Base-by-base conservation (phyloP, 2,797 vertebrate genomes). In the Coendou prehensilis region DNA sequence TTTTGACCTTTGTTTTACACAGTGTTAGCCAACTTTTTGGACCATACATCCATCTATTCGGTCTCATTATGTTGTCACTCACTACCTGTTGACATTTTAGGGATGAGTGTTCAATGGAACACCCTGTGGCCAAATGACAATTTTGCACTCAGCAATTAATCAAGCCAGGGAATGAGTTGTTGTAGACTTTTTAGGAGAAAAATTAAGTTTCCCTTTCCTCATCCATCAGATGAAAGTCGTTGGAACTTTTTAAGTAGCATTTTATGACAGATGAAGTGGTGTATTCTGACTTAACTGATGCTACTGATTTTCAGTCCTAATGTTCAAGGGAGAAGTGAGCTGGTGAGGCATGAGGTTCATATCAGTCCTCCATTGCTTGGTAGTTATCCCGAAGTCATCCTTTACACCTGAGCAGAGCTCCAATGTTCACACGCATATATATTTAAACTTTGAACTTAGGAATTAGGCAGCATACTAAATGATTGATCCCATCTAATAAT, bases 211-310 rank as follows among this genome's bases (percentile, higher is more conserved):
- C 80, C 45, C 41, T 96, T 89, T 87, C 52, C 64, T 91, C 92
- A 97, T 89, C 69, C 54, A 78, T 93, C 87, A 95, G 81, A 75
- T 20, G 75, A 83, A 95, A 85, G 33, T 93, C 11, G 13, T 30
- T 64, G 75, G 75, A 89, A 95, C 75, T 91, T 67, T 89, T 76
- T 14, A 47, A 93, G 73, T 33, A 92, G 81, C 20, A 57, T 79
- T 87, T 94, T 81, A 76, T 91, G 81, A 92, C 18, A 85, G 63
- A 64, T 64, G 56, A 95, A 90, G 54, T 57, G 4, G 41, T 9
- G 6, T 73, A 64, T 85, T 96, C 78, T 82, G 92, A 95, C 61
- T 97, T 97, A 87, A 94, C 5, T n/a, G 83, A 96, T 96, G 67
- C n/a, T 47, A 59, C 83, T 54, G 69, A 75, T 87, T 84, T 86